phyloP scores from a whole-genome alignment of 2,888 invertebrate genomes.

The Pachycephus smyrnensis region DNA sequence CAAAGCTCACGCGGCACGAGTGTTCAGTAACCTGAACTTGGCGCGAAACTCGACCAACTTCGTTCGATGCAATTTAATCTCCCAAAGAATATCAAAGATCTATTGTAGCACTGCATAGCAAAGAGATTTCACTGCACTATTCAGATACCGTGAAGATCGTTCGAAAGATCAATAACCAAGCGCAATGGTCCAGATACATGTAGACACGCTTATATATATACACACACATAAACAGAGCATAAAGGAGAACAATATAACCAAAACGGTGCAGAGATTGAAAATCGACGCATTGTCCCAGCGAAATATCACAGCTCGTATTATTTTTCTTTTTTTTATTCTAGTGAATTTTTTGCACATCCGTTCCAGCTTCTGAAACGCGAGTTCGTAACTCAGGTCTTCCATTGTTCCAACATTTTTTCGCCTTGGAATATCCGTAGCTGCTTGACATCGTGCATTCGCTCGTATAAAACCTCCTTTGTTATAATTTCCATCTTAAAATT shows the following conservation, averaged over 20 bases:
- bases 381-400: not conserved
- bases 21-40: not conserved
- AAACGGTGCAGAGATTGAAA: not conserved
- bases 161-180: not conserved
- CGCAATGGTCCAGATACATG: not conserved
- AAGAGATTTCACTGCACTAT: too few relatives aligned
- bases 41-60: not conserved
- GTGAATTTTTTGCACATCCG: not conserved
- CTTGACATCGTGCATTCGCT: not conserved
- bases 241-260: not conserved
- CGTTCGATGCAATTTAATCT: not conserved
- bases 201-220: not conserved
- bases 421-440: not conserved
- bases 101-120: too few relatives aligned
- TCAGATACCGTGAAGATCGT: not conserved
- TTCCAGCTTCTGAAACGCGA: not conserved
- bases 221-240: not conserved
- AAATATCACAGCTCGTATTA: not conserved
- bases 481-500: not conserved
- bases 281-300: not conserved
- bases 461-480: not conserved
- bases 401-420: not conserved
- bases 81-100: not conserved
- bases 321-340: not conserved
- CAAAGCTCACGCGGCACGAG: too few relatives aligned